phyloP scores from a whole-genome alignment of 2,113 vertebrate species.

The Leucosticte australis region DNA sequence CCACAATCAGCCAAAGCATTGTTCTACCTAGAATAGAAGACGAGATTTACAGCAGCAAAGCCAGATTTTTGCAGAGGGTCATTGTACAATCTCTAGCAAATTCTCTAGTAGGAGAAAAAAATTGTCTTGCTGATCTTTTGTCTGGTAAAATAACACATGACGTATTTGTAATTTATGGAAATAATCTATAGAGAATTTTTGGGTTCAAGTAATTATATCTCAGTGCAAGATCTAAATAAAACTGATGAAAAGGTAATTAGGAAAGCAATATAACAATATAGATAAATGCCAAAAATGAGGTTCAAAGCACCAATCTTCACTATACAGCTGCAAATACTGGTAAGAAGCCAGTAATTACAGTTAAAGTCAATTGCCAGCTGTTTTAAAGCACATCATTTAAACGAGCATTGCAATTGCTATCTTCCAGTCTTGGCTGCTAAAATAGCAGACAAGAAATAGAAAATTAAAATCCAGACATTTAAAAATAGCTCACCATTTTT shows the following conservation, averaged over 20 bases:
- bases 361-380: slow-evolving; percentile 39
- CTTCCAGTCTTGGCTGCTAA: neutral
- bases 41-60: neutral
- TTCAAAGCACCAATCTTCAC: slow-evolving; percentile 50
- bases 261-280: slow-evolving; percentile 56
- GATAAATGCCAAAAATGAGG: slow-evolving; percentile 55
- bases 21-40: neutral
- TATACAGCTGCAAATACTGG: slow-evolving; percentile 61
- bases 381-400: slow-evolving; percentile 3
- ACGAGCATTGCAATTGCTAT: neutral
- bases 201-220: slow-evolving; percentile 63
- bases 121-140: slow-evolving; percentile 67
- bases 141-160: slow-evolving; percentile 47
- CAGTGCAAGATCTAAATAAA: slow-evolving; percentile 67
- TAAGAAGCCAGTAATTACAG: slow-evolving; percentile 67
- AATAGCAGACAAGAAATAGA: slow-evolving; percentile 17
- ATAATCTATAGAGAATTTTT: slow-evolving; percentile 39
- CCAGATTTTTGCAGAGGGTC: slow-evolving; percentile 9
- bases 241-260: slow-evolving; percentile 56
- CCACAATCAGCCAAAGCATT: neutral
- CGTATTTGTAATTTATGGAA: slow-evolving; percentile 69
- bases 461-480: slow-evolving; percentile 26
- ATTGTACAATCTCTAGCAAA: slow-evolving; percentile 35
- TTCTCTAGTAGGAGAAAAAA: slow-evolving; percentile 47
- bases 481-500: neutral